Conservation (phyloP, 2,113 vertebrate species). For the Catagonus wagneri region DNA sequence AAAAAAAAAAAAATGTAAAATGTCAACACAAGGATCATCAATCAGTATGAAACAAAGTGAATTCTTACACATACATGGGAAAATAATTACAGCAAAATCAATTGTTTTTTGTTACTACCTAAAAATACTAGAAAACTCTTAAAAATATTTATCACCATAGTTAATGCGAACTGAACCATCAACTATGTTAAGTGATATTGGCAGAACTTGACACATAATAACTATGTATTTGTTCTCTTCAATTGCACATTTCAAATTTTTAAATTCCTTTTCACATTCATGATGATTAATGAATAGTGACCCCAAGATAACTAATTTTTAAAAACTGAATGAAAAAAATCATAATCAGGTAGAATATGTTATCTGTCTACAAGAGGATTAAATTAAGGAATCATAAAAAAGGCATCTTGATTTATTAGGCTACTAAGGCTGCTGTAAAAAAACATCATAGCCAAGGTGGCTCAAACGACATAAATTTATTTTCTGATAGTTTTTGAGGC, state of each 20-base stretch:
- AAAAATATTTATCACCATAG: neutral
- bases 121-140: neutral
- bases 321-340: neutral
- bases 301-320: neutral
- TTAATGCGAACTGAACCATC: neutral
- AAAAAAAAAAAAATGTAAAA: no score
- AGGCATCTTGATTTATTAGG: neutral
- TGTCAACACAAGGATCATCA: neutral
- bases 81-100: conserved; percentile 34
- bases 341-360: neutral
- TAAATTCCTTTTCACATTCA: conserved; percentile 21
- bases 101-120: neutral
- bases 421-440: neutral
- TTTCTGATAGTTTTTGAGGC: neutral
- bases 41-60: neutral
- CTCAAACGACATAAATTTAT: neutral
- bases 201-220: neutral
- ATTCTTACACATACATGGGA: neutral
- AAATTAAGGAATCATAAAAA: neutral
- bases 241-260: neutral
- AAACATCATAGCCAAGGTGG: neutral
- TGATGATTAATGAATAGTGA: neutral
- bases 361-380: neutral
- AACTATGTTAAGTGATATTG: neutral
- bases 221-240: neutral